Base-by-base conservation (phyloP, 2,113 vertebrate genomes). In the Pedionomus torquatus region DNA sequence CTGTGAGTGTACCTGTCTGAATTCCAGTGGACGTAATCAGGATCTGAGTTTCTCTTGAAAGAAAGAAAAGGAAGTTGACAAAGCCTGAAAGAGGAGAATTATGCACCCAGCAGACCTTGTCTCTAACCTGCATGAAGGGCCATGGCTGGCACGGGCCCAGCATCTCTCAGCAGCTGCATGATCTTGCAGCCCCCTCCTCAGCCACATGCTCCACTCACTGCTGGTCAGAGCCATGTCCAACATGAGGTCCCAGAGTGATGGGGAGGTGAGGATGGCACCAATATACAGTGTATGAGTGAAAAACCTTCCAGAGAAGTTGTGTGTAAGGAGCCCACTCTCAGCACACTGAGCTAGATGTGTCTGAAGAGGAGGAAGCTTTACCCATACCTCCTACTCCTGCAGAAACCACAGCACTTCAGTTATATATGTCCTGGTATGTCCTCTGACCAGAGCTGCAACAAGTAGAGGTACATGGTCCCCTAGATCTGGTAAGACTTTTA, bases 261-360 rank as follows among this genome's bases (percentile, higher is more conserved):
- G 24, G 28, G 9, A 65, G 19, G 31, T 19, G 13, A 66, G 54
- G 41, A 31, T 26, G 21, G 37, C 46, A 63, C 33, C 0, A 0
- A 26, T 5, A 11, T 2, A 46, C 18, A 20, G 17, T 1, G 1
- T 6, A 7, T 1, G 19, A 76, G 37, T 0, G 1, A 44, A 49
- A 88, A 77, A 26, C 4, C n/a, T 75, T 13, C 26, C 52, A 72
- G 48, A 71, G 37, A 3, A 60, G 46, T 12, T 31, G 19, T 28
- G n/a, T 54, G 25, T n/a, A 44, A 88, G 43, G 10, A 68, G 19
- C 21, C 82, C 2, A 0, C 49, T 44, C 30, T 31, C 43, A 52
- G 51, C 65, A 66, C 15, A 39, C 43, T 28, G 57, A 48, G 13
- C 20, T 21, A 61, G 14, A 23, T 14, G 25, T 20, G 11, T 70